Conservation (phyloP, 2,797 vertebrate genomes). For the Natrix natrix region DNA sequence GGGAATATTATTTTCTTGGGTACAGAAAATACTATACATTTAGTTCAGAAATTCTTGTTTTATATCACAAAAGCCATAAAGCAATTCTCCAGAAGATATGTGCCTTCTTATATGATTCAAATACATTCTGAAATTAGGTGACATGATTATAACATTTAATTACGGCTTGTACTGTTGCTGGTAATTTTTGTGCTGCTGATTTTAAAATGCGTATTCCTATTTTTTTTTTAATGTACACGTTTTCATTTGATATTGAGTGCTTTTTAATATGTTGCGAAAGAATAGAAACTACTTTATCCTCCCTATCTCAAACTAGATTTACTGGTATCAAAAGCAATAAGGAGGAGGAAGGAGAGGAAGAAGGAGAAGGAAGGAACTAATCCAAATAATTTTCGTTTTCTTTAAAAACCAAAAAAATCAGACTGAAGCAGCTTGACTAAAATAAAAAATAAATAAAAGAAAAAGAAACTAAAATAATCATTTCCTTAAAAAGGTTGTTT, state of each 20-base stretch:
- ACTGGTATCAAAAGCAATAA: background rate
- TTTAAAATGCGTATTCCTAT: background rate
- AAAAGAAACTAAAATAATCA: background rate
- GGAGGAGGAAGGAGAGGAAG: background rate
- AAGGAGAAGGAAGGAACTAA: background rate
- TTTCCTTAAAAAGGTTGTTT: background rate
- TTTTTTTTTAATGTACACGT: background rate
- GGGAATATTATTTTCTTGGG: background rate
- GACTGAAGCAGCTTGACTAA: background rate
- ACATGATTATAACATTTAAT: background rate
- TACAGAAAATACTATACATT: background rate
- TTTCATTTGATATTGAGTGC: background rate
- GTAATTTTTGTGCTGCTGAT: background rate
- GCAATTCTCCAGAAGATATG: background rate
- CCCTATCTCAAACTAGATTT: background rate
- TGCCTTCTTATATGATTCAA: background rate
- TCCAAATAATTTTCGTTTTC: background rate
- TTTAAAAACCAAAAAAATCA: background rate
- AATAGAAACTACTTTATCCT: background rate
- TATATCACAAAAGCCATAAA: background rate
- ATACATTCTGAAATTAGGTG: background rate
- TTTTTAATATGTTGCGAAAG: background rate
- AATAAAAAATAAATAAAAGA: constrained; percentile 1
- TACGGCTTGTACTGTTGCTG: background rate
- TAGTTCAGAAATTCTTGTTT: background rate